A percentile compares a stretch with the other conserved stretches of the same genome.
phyloP scores from a whole-genome alignment of 2,888 invertebrate species.

The Hyposoter dolosus region DNA sequence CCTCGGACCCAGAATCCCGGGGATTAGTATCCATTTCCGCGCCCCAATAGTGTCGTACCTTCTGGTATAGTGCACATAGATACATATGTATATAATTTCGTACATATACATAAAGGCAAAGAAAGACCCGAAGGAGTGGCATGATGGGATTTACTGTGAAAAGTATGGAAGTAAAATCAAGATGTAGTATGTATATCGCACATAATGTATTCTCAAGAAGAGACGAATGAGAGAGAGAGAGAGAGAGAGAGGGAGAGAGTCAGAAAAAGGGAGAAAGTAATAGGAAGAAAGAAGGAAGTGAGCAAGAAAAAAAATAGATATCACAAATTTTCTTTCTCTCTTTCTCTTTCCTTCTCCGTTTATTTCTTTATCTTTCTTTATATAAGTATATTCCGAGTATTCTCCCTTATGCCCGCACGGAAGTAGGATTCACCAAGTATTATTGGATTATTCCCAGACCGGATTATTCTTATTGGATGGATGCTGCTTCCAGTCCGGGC shows the following conservation, averaged over 20 bases:
- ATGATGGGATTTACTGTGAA: slow-evolving; percentile 77
- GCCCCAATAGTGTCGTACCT: slow-evolving; percentile 44
- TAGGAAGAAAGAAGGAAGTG: slow-evolving; percentile 29
- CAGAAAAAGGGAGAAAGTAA: neutral
- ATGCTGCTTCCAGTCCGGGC: slow-evolving; percentile 58
- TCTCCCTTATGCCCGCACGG: slow-evolving; percentile 50
- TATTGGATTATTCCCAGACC: slow-evolving; percentile 68
- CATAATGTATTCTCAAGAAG: slow-evolving; percentile 20
- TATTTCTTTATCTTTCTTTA: slow-evolving; percentile 10
- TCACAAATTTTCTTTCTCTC: slow-evolving; percentile 16
- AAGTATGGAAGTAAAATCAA: slow-evolving; percentile 65
- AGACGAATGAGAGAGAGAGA: slow-evolving; percentile 41
- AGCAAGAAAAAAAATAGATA: slow-evolving; percentile 51
- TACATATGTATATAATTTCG: neutral
- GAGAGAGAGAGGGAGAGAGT: slow-evolving; percentile 4
- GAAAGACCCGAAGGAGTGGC: slow-evolving; percentile 63
- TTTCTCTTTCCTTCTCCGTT: slow-evolving; percentile 3
- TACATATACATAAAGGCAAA: slow-evolving; percentile 47
- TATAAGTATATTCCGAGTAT: slow-evolving; percentile 39
- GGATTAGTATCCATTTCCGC: slow-evolving; percentile 80
- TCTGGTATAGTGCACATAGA: slow-evolving; percentile 11
- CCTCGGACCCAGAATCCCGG: slow-evolving; percentile 73
- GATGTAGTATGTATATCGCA: slow-evolving; percentile 27
- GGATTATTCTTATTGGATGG: slow-evolving; percentile 69
- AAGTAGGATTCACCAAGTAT: slow-evolving; percentile 63